Percentiles rank a stretch among this genome's conserved stretches.
Evolutionary conservation across 2,113 vertebrate species (phyloP).

Genomic region (Antechinus stuartii): DNA sequence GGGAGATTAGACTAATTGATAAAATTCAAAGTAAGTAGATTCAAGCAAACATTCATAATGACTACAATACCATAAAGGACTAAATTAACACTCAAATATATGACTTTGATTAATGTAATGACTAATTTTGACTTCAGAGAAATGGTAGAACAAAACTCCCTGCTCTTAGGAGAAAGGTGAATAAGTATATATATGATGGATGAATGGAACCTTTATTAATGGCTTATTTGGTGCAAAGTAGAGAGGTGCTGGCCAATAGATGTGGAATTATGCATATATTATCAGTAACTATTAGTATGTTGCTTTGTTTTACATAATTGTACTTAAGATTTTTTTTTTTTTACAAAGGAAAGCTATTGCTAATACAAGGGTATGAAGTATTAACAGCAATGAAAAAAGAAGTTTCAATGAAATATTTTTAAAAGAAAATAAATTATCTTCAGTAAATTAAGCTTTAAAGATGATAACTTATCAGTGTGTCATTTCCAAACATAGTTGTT

Average conservation of each 20-base stretch:
- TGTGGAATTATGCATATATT: background rate
- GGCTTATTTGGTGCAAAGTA: background rate
- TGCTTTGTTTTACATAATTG: background rate
- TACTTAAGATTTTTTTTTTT: background rate
- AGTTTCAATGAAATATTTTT: background rate
- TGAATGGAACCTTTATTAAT: background rate
- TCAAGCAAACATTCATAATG: background rate
- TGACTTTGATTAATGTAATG: background rate
- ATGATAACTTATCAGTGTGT: slow-evolving; percentile 33
- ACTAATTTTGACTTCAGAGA: background rate
- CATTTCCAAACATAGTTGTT: background rate
- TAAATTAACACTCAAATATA: background rate
- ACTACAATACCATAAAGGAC: background rate
- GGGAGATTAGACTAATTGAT: background rate
- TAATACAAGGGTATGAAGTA: background rate
- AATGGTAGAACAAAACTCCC: background rate
- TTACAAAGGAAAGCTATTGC: background rate
- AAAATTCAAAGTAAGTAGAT: background rate
- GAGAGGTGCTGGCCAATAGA: background rate
- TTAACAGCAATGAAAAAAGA: background rate
- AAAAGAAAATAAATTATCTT: slow-evolving; percentile 19
- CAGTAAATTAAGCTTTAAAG: background rate
- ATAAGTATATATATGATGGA: background rate
- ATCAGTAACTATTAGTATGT: background rate
- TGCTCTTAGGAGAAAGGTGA: background rate